Percentiles rank a stretch among this genome's conserved stretches.
These are phyloP conservation scores for Chymomyza fuscimana DNA, from an alignment of 2,888 invertebrate species.

Conservation along the genomic window DNA sequence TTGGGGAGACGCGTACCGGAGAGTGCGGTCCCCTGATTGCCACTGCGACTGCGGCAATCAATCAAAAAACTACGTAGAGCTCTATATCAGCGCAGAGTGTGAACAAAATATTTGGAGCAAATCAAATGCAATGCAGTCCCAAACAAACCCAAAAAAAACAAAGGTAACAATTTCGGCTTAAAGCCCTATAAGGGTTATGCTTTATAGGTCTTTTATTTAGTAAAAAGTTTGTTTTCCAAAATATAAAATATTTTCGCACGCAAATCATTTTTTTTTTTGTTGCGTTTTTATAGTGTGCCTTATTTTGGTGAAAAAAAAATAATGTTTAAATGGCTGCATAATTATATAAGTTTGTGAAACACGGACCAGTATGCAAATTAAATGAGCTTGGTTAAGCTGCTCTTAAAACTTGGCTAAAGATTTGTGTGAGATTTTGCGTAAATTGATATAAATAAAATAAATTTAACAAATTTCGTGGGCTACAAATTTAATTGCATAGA, in stretches of 20 bases:
- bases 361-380: slow-evolving; percentile 59
- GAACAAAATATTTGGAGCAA: slow-evolving; percentile 71
- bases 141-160: slow-evolving; percentile 10
- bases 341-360: slow-evolving; percentile 22
- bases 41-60: slow-evolving; percentile 57
- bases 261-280: slow-evolving; percentile 20
- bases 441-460: too few species aligned
- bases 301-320: slow-evolving; percentile 10
- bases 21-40: slow-evolving; percentile 10
- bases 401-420: neutral
- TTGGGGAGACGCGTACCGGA: neutral
- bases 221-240: neutral
- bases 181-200: slow-evolving; percentile 15
- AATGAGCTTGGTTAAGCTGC: slow-evolving; percentile 14
- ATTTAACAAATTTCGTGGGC: too few species aligned
- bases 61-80: slow-evolving; percentile 62
- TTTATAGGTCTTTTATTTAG: slow-evolving; percentile 15
- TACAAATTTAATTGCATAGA: too few species aligned
- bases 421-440: neutral
- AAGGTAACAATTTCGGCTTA: slow-evolving; percentile 16
- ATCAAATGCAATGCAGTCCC: slow-evolving; percentile 59
- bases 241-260: slow-evolving; percentile 9
- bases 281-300: slow-evolving; percentile 24
- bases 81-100: slow-evolving; percentile 60
- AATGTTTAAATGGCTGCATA: slow-evolving; percentile 13